phyloP scores from a whole-genome alignment of 2,113 vertebrate species.

The Vanacampus margaritifer region DNA sequence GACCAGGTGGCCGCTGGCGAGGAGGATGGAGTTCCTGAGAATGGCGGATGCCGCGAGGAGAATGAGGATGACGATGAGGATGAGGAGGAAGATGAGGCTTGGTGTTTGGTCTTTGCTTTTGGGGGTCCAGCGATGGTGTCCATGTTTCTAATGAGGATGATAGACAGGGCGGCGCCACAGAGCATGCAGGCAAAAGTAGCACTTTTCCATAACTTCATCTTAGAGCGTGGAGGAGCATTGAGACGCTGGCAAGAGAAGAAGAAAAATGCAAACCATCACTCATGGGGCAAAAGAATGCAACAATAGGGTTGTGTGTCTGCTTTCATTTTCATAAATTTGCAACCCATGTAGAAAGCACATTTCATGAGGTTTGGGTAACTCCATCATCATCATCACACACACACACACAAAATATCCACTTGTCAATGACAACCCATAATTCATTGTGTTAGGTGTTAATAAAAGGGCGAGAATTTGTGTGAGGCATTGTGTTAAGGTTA shows the following conservation, averaged over 20 bases:
- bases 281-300: no score
- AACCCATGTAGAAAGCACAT: no score
- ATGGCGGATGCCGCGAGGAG: constrained; percentile 22
- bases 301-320: no score
- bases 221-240: constrained; percentile 87
- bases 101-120: constrained; percentile 33
- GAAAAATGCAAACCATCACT: constrained; percentile 1
- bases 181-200: constrained; percentile 85
- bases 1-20: background rate
- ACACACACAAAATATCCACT: no score
- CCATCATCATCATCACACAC: no score
- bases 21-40: constrained; percentile 8
- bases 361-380: no score
- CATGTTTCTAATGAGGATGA: constrained; percentile 81
- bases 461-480: no score
- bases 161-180: constrained; percentile 79
- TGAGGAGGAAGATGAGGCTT: constrained; percentile 28
- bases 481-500: no score
- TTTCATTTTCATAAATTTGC: no score
- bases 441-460: no score
- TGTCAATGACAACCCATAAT: no score
- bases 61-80: constrained; percentile 18
- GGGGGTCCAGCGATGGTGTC: constrained; percentile 43
- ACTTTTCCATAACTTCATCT: constrained; percentile 95
- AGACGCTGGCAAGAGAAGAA: constrained; percentile 75